These are phyloP conservation scores for Panthera tigris DNA, from an alignment of 2,113 vertebrate genomes.

Conservation along the genomic window DNA sequence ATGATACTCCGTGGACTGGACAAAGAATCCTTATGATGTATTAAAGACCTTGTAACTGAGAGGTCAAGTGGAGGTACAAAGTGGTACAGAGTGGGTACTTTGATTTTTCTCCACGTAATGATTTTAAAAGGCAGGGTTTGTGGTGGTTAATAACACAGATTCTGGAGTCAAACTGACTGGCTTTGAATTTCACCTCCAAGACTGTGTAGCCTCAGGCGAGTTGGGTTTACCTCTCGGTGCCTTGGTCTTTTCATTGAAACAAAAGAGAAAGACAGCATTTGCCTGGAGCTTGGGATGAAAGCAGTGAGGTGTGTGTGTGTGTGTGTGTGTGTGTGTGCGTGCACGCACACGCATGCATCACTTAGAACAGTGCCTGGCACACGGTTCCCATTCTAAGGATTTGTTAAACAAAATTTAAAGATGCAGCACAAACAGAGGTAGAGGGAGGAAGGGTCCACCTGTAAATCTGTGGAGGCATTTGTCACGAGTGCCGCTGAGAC, in stretches of 20 bases:
- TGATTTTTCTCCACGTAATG: not conserved
- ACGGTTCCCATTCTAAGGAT: not conserved
- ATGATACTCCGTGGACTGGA: not conserved
- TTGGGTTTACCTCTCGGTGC: not conserved
- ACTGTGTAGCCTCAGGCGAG: not conserved
- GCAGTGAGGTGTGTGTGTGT: not conserved
- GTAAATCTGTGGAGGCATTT: not conserved
- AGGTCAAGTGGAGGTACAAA: not conserved
- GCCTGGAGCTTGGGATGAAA: not conserved
- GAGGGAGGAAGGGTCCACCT: not conserved
- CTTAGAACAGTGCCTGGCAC: not conserved
- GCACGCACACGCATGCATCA: fast-evolving
- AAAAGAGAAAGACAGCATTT: not conserved
- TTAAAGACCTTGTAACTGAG: not conserved
- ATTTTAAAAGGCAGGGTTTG: not conserved
- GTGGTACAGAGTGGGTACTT: not conserved
- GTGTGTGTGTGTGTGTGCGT: too few species aligned
- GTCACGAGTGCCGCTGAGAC: not conserved
- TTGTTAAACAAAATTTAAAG: not conserved
- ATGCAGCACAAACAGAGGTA: not conserved
- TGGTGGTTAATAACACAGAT: not conserved
- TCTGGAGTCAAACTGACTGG: not conserved
- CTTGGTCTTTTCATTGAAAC: not conserved
- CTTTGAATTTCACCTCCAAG: not conserved
- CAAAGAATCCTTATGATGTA: not conserved